Evolutionary conservation across 92 coral and sea anemone genomes (phyloP), one percentile per base, ranked within the genome.

Genomic region (Paragorgia papillata): DNA sequence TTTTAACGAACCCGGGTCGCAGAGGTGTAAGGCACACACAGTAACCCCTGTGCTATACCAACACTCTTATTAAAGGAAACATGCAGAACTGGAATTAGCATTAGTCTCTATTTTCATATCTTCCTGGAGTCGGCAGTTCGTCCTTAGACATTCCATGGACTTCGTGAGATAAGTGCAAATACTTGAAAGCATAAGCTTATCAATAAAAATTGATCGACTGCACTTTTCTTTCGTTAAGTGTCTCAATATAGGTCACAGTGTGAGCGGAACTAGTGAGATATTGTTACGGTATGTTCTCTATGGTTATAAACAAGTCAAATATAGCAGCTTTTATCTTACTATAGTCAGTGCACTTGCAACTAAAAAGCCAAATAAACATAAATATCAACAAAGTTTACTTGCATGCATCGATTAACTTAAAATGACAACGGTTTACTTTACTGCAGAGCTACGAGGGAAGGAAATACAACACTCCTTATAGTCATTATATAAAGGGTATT

Each of bases 341-440:
- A n/a, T n/a, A n/a, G n/a, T n/a, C n/a, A n/a, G n/a, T n/a, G 54
- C 75, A 49, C 75, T 68, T 49, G 50, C 41, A 20, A 29, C 33
- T 27, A 33, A 48, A n/a, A 68, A 68, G 75, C 58, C 59, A 68
- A 68, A 68, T 68, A 68, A 68, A 68, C 75, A 46, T 46, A 46
- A 46, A 46, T 46, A 68, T 68, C 75, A 68, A 68, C 75, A 68
- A 68, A 68, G 75, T 28, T 25, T 24, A 40, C 59, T 24, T 0
- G 58, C 40, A 9, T 15, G 22, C 10, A 37, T 6, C n/a, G 30
- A 20, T 46, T 59, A 68, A n/a, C n/a, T n/a, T n/a, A n/a, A n/a
- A n/a, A n/a, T n/a, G n/a, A n/a, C n/a, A n/a, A n/a, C n/a, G n/a
- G n/a, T n/a, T n/a, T n/a, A n/a, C n/a, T n/a, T n/a, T n/a, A n/a